Percentiles rank a stretch among this genome's conserved stretches.
Evolutionary conservation across 2,797 vertebrate genomes (phyloP).

Genomic region (Simalia tracyae): DNA sequence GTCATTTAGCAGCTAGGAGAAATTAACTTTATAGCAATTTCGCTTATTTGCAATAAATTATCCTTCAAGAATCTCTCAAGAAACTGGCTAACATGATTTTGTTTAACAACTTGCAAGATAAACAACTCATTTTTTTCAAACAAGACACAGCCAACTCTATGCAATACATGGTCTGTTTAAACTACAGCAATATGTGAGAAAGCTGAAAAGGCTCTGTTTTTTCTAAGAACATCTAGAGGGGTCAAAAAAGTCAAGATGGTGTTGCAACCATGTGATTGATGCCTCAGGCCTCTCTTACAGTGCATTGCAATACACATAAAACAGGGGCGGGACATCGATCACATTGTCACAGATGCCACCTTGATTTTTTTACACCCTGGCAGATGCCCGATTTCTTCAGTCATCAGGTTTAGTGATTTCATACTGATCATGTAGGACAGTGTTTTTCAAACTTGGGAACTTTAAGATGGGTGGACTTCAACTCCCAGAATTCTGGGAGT

Average conservation of each 20-base stretch:
- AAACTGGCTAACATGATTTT: neutral
- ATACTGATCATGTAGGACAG: neutral
- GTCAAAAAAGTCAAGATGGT: neutral
- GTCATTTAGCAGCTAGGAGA: neutral
- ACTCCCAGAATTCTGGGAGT: neutral
- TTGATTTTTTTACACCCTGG: neutral
- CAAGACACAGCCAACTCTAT: neutral
- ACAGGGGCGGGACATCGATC: neutral
- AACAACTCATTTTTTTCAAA: neutral
- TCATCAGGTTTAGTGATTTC: neutral
- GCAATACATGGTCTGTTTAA: neutral
- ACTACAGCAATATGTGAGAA: neutral
- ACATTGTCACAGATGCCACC: neutral
- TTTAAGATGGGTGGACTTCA: neutral
- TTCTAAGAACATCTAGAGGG: too few species aligned
- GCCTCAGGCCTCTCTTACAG: neutral
- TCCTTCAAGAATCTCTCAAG: neutral
- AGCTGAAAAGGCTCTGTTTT: neutral
- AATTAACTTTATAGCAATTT: conserved; percentile 7
- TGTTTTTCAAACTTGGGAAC: neutral
- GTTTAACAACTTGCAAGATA: neutral
- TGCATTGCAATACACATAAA: neutral
- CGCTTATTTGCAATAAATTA: conserved; percentile 29
- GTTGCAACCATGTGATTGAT: neutral
- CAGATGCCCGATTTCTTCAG: neutral